Evolutionary conservation across 2,888 invertebrate species (phyloP).

Genomic region (Apamea epomidion): DNA sequence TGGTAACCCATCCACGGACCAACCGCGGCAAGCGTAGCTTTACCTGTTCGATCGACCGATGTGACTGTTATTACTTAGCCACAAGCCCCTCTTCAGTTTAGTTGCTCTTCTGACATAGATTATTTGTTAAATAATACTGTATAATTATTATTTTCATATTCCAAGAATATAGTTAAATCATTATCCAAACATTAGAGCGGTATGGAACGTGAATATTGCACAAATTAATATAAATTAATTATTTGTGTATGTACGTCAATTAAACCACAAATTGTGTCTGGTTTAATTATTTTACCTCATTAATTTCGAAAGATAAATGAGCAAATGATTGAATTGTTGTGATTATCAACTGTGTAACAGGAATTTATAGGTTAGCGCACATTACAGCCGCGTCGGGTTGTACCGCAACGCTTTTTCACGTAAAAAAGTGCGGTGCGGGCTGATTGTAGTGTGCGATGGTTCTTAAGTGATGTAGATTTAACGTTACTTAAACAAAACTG

Average conservation of each 20-base stretch:
- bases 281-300: constrained; percentile 3
- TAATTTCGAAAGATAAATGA: constrained; percentile 10
- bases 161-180: not conserved
- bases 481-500: not conserved
- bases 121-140: not conserved
- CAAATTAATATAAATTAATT: not conserved
- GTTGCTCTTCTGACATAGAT: not conserved
- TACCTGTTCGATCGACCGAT: too few relatives aligned
- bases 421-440: not conserved
- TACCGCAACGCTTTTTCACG: not conserved
- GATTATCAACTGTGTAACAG: not conserved
- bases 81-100: too few relatives aligned
- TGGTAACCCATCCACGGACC: too few relatives aligned
- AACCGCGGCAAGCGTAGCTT: too few relatives aligned
- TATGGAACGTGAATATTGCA: not conserved
- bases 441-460: not conserved
- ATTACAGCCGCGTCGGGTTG: not conserved
- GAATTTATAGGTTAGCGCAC: not conserved
- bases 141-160: not conserved
- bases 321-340: not conserved
- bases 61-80: too few relatives aligned
- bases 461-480: not conserved
- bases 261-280: not conserved
- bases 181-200: not conserved
- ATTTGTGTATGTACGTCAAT: constrained; percentile 12